Conservation (phyloP, 2,113 vertebrate genomes). For the Etia nguti region DNA sequence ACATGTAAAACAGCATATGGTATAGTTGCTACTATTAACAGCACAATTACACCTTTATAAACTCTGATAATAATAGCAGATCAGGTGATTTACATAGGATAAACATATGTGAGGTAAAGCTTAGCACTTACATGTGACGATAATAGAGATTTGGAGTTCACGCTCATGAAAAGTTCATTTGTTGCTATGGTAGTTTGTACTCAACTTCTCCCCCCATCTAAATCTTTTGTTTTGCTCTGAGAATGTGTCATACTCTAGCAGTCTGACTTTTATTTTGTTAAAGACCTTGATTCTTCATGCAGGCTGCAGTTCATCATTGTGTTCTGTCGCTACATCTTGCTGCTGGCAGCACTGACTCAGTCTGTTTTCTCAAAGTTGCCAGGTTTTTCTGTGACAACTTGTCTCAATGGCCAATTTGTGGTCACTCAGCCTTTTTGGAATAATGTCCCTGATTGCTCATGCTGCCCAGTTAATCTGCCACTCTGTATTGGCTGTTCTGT, state of each 20-base stretch:
- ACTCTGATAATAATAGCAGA: neutral
- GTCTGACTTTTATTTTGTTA: neutral
- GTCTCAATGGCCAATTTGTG: slow-evolving; percentile 1
- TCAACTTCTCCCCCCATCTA: neutral
- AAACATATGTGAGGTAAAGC: too few relatives aligned
- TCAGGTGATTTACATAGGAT: neutral
- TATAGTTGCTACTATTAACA: neutral
- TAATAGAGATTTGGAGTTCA: neutral
- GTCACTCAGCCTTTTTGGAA: slow-evolving; percentile 2
- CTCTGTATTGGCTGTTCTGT: neutral
- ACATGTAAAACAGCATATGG: neutral
- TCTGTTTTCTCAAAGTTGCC: slow-evolving; percentile 7
- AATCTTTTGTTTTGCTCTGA: neutral
- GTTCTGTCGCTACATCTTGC: neutral
- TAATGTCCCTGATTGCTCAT: neutral
- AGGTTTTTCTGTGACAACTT: neutral
- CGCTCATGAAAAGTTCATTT: neutral
- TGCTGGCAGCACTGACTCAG: neutral
- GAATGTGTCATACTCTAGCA: neutral
- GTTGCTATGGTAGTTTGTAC: neutral
- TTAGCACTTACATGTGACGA: neutral
- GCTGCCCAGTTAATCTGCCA: neutral
- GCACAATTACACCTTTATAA: neutral
- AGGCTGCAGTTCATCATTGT: neutral
- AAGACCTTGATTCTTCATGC: neutral